Base-by-base conservation (phyloP, 1,140 invertebrate genomes). In the Belonocnema kinseyi region DNA sequence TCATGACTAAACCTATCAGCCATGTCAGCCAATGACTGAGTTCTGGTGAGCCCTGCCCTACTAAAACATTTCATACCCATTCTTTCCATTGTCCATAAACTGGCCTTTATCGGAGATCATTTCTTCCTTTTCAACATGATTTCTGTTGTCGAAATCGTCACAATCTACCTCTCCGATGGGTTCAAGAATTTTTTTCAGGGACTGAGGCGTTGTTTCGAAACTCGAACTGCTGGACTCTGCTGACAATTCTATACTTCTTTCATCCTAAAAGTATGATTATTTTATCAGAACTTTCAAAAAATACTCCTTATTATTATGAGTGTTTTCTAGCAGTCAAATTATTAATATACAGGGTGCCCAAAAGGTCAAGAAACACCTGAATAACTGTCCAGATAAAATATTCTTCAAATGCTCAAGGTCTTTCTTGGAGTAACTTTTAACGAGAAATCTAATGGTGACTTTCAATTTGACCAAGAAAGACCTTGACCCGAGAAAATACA, bases 221-320 rank as follows among this genome's bases (percentile, higher is more conserved):
- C 75, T 81, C 13, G 84, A 81, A 46, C 75, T 77, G 46, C 51
- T 83, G 0, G 72, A 82, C 46, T 85, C 81, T 66, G 56, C 74
- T 21, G 88, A 84, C 46, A 86, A 77, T 58, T 87, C 87, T 14
- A 90, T 90, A 61, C 85, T 86, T 74, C 73, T 86, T 71, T 86
- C 87, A 56, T 90, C 85, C 89, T 90, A 19, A 26, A 73, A 74
- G 3, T 19, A 61, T 14, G 11, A 19, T 14, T 17, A 71, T 50
- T 21, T n/a, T 21, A 50, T 54, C 4, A 74, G 54, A 2, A 12
- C 7, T 26, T 50, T 6, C n/a, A 46, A 46, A 66, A 66, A 17
- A 14, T 6, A 70, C 26, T 40, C 6, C 13, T 72, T 17, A 3
- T 19, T 14, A 50, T 1, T 33, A 33, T 33, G 5, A 33, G 5